Conservation (phyloP, 2,888 invertebrate genomes). For the Agrochola lota region DNA sequence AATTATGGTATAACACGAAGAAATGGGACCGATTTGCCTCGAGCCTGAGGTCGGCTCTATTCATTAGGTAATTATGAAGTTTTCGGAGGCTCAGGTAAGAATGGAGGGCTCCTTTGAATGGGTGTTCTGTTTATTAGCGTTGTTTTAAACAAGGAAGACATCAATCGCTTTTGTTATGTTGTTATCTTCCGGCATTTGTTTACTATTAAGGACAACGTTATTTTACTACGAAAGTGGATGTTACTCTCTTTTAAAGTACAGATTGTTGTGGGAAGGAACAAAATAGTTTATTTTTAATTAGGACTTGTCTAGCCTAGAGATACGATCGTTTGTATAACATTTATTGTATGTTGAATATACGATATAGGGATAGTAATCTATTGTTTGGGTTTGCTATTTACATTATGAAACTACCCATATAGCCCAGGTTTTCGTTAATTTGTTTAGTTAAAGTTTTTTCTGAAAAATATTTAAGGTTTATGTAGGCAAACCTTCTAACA, state of each 20-base stretch:
- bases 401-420: no score
- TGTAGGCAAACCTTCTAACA: neutral
- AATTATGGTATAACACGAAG: conserved; percentile 72
- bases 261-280: conserved; percentile 27
- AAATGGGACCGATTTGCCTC: conserved; percentile 70
- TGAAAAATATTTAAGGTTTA: neutral
- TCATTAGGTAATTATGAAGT: conserved; percentile 81
- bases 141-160: conserved; percentile 59
- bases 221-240: conserved; percentile 33
- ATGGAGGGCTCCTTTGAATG: conserved; percentile 54
- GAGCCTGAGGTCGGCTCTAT: conserved; percentile 67
- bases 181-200: conserved; percentile 52
- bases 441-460: neutral
- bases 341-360: neutral
- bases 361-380: neutral
- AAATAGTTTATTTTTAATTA: neutral
- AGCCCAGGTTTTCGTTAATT: neutral
- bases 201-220: conserved; percentile 41
- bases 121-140: conserved; percentile 60
- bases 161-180: conserved; percentile 62
- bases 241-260: conserved; percentile 16
- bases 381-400: conserved; percentile 15
- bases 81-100: conserved; percentile 74
- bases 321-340: conserved; percentile 10
- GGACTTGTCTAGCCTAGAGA: neutral